Evolutionary conservation across 2,888 invertebrate genomes (phyloP), one percentile per base, ranked within the genome.

Genomic region (Aethes cnicana): DNA sequence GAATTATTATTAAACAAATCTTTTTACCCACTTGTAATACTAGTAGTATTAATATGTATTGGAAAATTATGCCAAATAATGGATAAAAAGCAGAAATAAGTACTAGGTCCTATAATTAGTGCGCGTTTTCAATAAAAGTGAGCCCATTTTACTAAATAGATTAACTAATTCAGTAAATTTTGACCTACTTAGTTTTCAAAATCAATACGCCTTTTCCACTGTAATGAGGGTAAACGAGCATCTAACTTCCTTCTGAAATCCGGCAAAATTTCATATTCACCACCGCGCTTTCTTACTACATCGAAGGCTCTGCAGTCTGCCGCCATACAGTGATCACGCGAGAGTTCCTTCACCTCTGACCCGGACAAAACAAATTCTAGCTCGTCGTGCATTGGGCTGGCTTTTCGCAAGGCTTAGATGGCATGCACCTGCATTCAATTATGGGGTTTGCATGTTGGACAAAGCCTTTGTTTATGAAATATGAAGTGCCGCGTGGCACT

Each of bases 271-370:
- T 20, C 12, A 4, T 26, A 23, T 8, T 3, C 20, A 21, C 4
- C n/a, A 18, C 12, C 5, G 8, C 25, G 17, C 4, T 64, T 59
- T 48, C 57, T 81, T 79, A 71, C 57, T 61, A 77, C 74, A 73
- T 84, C 75, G 58, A 47, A 47, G 80, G 61, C 69, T 61, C 55
- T 83, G 83, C 84, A 85, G 81, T 76, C 69, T 71, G 67, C 66
- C 69, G 66, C 69, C 68, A 69, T 69, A 62, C 69, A 64, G 64
- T 69, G 75, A 81, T 77, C 86, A 86, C 84, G 87, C 86, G 65
- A 84, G 63, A 71, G 87, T 74, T 82, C 81, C 49, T 81, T 84
- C 63, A 85, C 84, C 87, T 63, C 69, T 87, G 86, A 87, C 87
- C 87, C 68, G 79, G 61, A 63, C 74, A 68, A 73, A 55, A 50